A percentile compares a stretch with the other conserved stretches of the same genome.
Conservation (phyloP, 2,888 invertebrate species). For the Tenthredo amoena region DNA sequence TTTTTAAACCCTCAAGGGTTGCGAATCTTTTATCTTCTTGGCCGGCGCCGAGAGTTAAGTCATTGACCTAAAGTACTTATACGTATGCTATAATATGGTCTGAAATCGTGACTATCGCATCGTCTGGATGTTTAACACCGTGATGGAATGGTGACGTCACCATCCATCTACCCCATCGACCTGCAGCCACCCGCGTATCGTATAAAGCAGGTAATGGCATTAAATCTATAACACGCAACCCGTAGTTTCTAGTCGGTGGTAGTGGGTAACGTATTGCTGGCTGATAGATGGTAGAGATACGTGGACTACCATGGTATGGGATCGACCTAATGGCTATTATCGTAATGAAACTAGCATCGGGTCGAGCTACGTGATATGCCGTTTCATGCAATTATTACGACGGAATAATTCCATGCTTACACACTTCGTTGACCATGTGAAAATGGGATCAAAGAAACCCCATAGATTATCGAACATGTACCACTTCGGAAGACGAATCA, state of each 20-base stretch:
- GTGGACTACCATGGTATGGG: constrained; percentile 28
- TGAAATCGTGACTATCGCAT: constrained; percentile 29
- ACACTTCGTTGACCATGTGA: neutral
- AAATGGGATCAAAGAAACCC: neutral
- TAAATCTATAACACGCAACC: constrained; percentile 62
- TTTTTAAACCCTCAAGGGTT: neutral
- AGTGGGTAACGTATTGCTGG: constrained; percentile 57
- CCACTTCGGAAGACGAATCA: neutral
- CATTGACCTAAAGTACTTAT: neutral
- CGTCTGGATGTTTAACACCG: constrained; percentile 51
- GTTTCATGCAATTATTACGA: constrained; percentile 32
- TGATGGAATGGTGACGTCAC: constrained; percentile 67
- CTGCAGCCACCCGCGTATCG: constrained; percentile 60
- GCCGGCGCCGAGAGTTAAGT: neutral
- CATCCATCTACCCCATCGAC: constrained; percentile 65
- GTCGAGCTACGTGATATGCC: constrained; percentile 41
- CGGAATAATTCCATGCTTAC: neutral
- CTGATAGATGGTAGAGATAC: constrained; percentile 56
- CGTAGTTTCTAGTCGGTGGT: constrained; percentile 53
- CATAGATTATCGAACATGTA: neutral
- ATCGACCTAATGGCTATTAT: constrained; percentile 51
- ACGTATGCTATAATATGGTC: neutral
- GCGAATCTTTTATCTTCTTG: neutral
- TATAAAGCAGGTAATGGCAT: constrained; percentile 66
- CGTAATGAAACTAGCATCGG: constrained; percentile 54